Base-by-base conservation (phyloP, 30 jellyfish, hydroid and myxozoan species). In the Chrysaora quinquecirrha region DNA sequence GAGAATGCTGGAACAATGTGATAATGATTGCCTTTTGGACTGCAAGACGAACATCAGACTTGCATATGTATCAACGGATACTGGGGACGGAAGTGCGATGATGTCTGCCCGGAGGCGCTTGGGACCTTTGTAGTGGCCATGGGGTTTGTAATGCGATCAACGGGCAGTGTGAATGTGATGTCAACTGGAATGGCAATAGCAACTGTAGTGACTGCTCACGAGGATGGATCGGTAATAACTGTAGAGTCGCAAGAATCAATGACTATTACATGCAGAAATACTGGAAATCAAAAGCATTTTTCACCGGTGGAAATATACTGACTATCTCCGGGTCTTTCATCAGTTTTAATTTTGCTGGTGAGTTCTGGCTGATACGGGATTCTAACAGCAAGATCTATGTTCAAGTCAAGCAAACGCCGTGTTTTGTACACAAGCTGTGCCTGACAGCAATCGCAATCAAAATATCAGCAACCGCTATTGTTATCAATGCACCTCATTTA, bases 21-120 rank as follows among this genome's bases (percentile, higher is more conserved):
- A 48, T 1, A 34, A 1, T 27, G 75, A 34, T 31, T 82, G 93
- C 35, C 22, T 11, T 70, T 35, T 46, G 93, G 93, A 2, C 1
- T 31, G 4, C 9, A 18, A 16, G 22, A 0, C 12, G 10, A 64
- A 32, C 19, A 35, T 2, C 77, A 58, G 49, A 27, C 12, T 14
- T 82, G 93, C 68, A 18, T 4, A 4, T 82, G 93, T 52, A 31
- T 72, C 0, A 60, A 71, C 6, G 93, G 93, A 0, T 82, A 68
- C 60, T 82, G 93, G 93, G 93, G 93, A 12, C 24, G 60, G 50
- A 12, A 23, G 0, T 82, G 93, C 35, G 79, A 63, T 64, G 22
- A n/a, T 23, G 81, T 82, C n/a, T 82, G 93, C 93, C 93, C 22
- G 93, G 93, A 25, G 93, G 93, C 34, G 93, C 81, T 1, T 71